Percentiles rank a stretch among this genome's conserved stretches.
phyloP scores from a whole-genome alignment of 2,113 vertebrate species.

The Deroptyus accipitrinus region DNA sequence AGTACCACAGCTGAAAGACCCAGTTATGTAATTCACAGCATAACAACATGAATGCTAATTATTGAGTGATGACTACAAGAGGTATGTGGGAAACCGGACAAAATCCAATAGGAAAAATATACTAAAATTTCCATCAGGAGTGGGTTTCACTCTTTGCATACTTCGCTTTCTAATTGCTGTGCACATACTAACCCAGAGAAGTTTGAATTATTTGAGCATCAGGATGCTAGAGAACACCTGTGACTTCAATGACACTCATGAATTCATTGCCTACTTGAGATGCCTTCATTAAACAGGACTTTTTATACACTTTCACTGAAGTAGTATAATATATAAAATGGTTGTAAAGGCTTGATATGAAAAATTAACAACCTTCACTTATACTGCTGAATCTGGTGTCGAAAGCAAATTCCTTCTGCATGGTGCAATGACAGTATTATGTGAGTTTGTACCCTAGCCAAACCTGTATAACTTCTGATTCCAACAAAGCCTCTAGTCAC shows the following conservation, averaged over 20 bases:
- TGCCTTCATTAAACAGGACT: background rate
- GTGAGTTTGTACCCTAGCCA: background rate
- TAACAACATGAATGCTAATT: background rate
- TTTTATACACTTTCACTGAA: background rate
- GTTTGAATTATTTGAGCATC: background rate
- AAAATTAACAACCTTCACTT: background rate
- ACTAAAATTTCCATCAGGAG: background rate
- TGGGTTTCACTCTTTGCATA: background rate
- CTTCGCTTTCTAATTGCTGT: background rate
- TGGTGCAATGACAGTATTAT: background rate
- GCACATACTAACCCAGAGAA: background rate
- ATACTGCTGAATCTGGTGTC: background rate
- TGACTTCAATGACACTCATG: background rate
- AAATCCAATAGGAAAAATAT: background rate
- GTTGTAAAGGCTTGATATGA: background rate
- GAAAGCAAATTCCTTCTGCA: background rate
- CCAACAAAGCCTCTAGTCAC: background rate
- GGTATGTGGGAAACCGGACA: background rate
- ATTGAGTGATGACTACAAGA: background rate
- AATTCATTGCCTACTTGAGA: background rate
- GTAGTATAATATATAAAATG: background rate
- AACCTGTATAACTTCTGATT: background rate
- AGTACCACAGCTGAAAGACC: background rate
- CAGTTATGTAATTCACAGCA: background rate
- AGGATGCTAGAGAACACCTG: background rate